phyloP scores from a whole-genome alignment of 2,797 vertebrate genomes.

The Varecia variegata region DNA sequence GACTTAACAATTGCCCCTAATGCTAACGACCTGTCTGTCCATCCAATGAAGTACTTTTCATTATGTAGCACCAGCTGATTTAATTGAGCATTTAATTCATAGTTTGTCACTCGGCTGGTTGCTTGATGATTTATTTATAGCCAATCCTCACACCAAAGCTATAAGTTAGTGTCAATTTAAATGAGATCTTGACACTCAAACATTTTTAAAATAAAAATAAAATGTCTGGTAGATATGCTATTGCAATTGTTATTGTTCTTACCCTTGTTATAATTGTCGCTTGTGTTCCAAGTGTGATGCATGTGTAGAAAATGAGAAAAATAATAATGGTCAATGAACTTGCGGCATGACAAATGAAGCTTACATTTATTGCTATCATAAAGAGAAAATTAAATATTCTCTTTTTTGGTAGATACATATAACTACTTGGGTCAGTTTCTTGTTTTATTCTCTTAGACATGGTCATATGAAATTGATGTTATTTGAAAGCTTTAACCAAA shows the following conservation, averaged over 20 bases:
- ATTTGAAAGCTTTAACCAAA: not conserved
- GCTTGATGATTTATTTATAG: slow-evolving; percentile 53
- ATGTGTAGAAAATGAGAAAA: not conserved
- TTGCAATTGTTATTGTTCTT: not conserved
- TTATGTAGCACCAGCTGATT: not conserved
- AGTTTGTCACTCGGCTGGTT: slow-evolving; percentile 35
- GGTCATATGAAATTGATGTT: not conserved
- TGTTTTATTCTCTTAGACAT: not conserved
- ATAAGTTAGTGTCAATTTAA: slow-evolving; percentile 1
- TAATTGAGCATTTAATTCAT: slow-evolving; percentile 70
- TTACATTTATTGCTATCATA: not conserved
- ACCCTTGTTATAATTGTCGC: not conserved
- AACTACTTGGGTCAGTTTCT: not conserved
- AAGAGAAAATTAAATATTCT: not conserved
- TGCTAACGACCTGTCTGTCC: not conserved
- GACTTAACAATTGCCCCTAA: not conserved
- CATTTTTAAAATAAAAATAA: not conserved
- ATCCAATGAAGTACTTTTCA: slow-evolving; percentile 36
- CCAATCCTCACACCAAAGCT: not conserved
- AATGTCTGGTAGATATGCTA: not conserved
- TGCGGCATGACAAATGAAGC: not conserved
- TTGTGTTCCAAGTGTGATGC: not conserved
- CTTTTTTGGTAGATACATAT: not conserved
- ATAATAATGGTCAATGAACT: not conserved
- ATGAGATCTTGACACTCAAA: not conserved